Percentiles rank a stretch among this genome's conserved stretches.
phyloP scores from a whole-genome alignment of 2,113 vertebrate genomes.

The Struthidea cinerea region DNA sequence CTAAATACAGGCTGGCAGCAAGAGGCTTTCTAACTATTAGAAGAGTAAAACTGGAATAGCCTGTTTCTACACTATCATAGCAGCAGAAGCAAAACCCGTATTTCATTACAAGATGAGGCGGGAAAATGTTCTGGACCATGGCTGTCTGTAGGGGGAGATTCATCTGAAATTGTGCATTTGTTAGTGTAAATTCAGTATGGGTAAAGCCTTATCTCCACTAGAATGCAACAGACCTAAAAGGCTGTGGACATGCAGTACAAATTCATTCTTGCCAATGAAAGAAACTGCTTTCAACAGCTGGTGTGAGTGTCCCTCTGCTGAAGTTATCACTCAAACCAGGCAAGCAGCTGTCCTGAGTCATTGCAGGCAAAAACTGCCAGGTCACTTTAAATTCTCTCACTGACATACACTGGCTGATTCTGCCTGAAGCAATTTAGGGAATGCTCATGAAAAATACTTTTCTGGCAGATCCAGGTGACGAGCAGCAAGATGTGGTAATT shows the following conservation, averaged over 20 bases:
- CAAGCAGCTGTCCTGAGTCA: accelerated
- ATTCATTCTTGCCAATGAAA: not conserved
- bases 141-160: not conserved
- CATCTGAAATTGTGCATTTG: not conserved
- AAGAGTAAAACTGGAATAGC: not conserved
- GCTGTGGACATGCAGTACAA: not conserved
- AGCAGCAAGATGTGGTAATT: not conserved
- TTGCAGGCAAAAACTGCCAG: not conserved
- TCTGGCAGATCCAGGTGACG: not conserved
- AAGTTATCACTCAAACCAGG: not conserved
- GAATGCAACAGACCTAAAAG: not conserved
- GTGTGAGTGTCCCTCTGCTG: not conserved
- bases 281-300: not conserved
- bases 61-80: not conserved
- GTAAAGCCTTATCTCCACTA: not conserved
- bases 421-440: not conserved
- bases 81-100: accelerated
- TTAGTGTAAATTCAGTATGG: not conserved
- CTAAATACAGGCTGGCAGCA: not conserved
- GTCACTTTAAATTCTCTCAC: not conserved
- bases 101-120: not conserved
- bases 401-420: not conserved
- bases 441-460: not conserved
- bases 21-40: not conserved
- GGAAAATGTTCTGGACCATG: not conserved